Conservation (phyloP, 2,113 vertebrate species). For the Edolisoma coerulescens region DNA sequence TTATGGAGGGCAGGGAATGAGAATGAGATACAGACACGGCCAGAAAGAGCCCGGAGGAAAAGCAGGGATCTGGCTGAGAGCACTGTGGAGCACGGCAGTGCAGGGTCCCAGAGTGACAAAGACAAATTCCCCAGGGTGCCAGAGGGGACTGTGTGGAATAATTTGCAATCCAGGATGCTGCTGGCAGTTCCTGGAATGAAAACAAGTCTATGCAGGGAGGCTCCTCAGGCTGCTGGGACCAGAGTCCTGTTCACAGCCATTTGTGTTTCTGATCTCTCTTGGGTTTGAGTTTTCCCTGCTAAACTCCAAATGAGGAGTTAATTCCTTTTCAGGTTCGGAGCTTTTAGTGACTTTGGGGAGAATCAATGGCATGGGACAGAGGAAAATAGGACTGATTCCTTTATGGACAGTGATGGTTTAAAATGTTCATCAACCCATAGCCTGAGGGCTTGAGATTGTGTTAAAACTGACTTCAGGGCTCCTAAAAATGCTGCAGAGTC, state of each 20-base stretch:
- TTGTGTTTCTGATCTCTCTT: background rate
- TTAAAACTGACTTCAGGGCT: background rate
- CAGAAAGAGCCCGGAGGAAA: background rate
- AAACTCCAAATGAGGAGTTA: background rate
- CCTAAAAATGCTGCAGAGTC: background rate
- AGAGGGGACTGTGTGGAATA: background rate
- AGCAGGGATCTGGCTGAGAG: background rate
- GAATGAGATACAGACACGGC: background rate
- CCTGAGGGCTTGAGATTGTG: background rate
- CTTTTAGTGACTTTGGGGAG: background rate
- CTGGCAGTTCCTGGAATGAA: background rate
- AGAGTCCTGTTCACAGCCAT: background rate
- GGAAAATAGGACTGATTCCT: background rate
- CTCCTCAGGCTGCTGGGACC: background rate
- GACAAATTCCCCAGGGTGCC: background rate
- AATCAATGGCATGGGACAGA: background rate
- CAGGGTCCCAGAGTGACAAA: background rate
- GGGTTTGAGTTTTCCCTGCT: background rate
- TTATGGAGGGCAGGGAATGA: background rate
- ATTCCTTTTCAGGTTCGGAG: background rate
- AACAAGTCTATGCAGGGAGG: background rate
- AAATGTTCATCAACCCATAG: background rate
- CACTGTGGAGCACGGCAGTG: background rate
- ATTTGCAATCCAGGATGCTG: background rate
- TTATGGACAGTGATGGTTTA: background rate